Evolutionary conservation across 2,797 vertebrate genomes (phyloP).

Genomic region (Lacerta viridis): DNA sequence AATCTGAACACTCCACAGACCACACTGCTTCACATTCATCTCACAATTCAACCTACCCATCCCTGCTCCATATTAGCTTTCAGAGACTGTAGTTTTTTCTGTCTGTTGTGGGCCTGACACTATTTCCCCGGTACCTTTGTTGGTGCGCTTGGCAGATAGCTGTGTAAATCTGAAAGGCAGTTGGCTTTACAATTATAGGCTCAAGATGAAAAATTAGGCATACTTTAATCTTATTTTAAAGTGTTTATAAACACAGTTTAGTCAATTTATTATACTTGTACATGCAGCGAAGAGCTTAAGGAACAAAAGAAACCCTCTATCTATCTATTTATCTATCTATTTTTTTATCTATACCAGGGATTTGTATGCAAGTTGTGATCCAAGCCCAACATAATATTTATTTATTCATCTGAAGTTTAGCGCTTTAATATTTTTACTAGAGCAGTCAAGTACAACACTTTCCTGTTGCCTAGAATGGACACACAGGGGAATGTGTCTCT

Average conservation of each 20-base stretch:
- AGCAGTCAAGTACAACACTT: too few relatives aligned
- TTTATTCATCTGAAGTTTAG: background rate
- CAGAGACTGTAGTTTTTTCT: constrained; percentile 70
- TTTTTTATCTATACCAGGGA: background rate
- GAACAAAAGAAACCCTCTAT: too few relatives aligned
- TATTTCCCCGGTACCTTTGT: constrained; percentile 63
- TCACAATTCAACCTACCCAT: constrained; percentile 73
- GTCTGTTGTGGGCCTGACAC: constrained; percentile 65
- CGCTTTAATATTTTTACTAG: background rate
- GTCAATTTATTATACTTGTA: background rate
- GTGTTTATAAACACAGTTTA: background rate
- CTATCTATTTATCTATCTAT: background rate
- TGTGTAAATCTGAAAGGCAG: constrained; percentile 57
- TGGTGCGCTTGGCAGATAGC: constrained; percentile 48
- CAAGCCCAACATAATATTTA: background rate
- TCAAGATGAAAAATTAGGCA: constrained; percentile 51
- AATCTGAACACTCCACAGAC: constrained; percentile 75
- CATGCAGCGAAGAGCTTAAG: background rate
- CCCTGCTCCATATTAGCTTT: constrained; percentile 72
- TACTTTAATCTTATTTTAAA: constrained; percentile 32
- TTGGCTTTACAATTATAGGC: constrained; percentile 59
- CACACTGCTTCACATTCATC: constrained; percentile 82
- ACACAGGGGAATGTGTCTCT: too few relatives aligned
- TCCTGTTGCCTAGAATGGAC: too few relatives aligned
- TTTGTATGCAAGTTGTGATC: background rate